Conservation (phyloP, 2,797 vertebrate species). For the Esox masquinongy region DNA sequence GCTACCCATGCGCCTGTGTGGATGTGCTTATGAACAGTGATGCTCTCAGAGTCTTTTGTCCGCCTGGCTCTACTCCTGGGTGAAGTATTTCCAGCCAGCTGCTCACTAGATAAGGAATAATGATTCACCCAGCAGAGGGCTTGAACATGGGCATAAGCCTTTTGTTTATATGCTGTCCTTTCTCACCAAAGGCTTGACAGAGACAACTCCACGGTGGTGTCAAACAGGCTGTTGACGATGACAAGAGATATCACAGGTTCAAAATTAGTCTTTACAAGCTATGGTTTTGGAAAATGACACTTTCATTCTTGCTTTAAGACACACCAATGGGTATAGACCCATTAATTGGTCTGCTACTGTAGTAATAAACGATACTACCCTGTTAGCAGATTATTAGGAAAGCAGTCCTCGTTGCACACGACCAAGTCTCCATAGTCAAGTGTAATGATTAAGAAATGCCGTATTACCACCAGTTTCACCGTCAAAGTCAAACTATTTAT, state of each 20-base stretch:
- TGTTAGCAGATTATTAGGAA: slow-evolving; percentile 1
- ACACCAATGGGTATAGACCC: neutral
- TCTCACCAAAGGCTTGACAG: slow-evolving; percentile 21
- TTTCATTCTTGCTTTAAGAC: neutral
- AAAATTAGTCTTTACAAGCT: neutral
- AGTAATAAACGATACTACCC: neutral
- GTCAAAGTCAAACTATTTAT: slow-evolving; percentile 38
- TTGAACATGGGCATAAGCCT: slow-evolving; percentile 39
- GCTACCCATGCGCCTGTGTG: neutral
- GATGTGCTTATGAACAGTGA: neutral
- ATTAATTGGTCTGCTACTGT: neutral
- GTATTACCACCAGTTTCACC: slow-evolving; percentile 15
- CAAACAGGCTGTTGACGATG: neutral
- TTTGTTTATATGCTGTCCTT: slow-evolving; percentile 34
- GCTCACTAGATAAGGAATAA: slow-evolving; percentile 57
- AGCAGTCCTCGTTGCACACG: slow-evolving; percentile 17
- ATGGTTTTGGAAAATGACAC: slow-evolving; percentile 19
- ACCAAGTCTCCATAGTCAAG: neutral
- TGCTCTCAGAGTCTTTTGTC: slow-evolving; percentile 56
- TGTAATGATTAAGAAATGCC: slow-evolving; percentile 38
- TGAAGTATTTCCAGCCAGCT: slow-evolving; percentile 63
- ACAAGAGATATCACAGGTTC: neutral
- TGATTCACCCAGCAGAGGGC: slow-evolving; percentile 45
- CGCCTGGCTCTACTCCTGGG: slow-evolving; percentile 65
- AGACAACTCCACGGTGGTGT: neutral